Percentiles rank a stretch among this genome's conserved stretches.
phyloP scores from a whole-genome alignment of 37 sponge, comb jelly and placozoan genomes.

The Mnemiopsis leidyi region DNA sequence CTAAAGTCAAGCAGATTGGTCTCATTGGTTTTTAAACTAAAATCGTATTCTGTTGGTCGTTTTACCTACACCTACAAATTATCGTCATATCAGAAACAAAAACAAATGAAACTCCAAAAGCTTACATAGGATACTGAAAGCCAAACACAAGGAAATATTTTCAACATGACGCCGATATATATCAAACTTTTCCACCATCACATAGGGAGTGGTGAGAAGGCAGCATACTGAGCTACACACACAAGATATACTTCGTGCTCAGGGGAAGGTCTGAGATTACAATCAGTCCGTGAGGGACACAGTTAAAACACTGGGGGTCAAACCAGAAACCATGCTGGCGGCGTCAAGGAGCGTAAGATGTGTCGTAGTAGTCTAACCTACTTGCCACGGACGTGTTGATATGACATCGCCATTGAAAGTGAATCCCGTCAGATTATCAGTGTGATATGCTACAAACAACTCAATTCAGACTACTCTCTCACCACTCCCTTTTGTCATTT shows the following conservation, averaged over 20 bases:
- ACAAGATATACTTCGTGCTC: neutral
- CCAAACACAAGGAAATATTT: constrained; percentile 8
- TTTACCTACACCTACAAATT: no score
- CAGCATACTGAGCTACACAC: constrained; percentile 53
- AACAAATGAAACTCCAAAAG: neutral
- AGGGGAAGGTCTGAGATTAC: constrained; percentile 61
- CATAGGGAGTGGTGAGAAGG: neutral
- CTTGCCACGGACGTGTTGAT: constrained; percentile 1
- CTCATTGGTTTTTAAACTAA: no score
- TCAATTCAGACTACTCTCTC: constrained; percentile 56
- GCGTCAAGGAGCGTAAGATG: constrained; percentile 2
- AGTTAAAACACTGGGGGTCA: neutral
- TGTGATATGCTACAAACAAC: constrained; percentile 52
- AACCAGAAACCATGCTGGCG: neutral
- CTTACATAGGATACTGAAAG: neutral
- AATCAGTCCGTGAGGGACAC: constrained; percentile 2
- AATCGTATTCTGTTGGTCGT: no score
- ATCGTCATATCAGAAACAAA: neutral
- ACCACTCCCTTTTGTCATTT: constrained; percentile 13
- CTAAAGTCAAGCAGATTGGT: no score
- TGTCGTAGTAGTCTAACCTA: no score
- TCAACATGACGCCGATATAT: neutral
- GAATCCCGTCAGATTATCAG: constrained; percentile 43
- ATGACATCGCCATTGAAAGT: neutral
- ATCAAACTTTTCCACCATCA: neutral